Conservation (phyloP, 2,113 vertebrate species). For the Nothocercus nigrocapillus region DNA sequence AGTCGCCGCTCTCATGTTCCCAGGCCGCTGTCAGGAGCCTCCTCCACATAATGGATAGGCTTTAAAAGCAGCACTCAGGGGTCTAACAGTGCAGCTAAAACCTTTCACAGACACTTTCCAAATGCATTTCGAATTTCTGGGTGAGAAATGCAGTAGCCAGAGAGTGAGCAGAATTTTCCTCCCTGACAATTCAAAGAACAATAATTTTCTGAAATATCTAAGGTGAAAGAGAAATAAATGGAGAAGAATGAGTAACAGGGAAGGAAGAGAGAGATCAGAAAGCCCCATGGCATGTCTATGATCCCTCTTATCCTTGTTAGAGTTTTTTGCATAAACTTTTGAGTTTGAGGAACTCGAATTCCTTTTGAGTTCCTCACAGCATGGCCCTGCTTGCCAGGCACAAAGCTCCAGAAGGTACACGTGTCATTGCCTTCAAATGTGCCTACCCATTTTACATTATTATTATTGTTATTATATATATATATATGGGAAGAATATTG, state of each 20-base stretch:
- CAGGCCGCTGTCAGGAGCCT: conserved; percentile 37
- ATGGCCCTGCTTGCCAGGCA: not conserved
- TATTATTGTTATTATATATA: no score
- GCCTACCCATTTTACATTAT: no score
- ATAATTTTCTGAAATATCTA: not conserved
- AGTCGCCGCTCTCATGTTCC: conserved; percentile 29
- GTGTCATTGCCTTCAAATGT: not conserved
- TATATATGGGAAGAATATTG: not conserved
- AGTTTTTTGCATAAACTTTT: not conserved
- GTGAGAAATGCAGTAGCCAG: conserved; percentile 45
- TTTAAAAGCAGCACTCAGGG: conserved; percentile 48
- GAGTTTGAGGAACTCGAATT: no score
- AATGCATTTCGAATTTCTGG: conserved; percentile 44
- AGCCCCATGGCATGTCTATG: accelerated
- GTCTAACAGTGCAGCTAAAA: conserved; percentile 4
- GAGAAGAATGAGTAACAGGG: not conserved
- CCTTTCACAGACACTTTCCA: conserved; percentile 58
- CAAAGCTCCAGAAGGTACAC: not conserved
- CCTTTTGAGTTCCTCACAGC: not conserved
- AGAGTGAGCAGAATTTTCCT: not conserved
- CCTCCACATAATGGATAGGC: conserved; percentile 46
- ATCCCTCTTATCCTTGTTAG: not conserved
- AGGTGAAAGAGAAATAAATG: not conserved
- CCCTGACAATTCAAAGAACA: not conserved
- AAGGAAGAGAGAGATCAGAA: not conserved